Conservation (phyloP, 37 sponge, comb jelly and placozoan genomes). For the Dysidea cf. avara region DNA sequence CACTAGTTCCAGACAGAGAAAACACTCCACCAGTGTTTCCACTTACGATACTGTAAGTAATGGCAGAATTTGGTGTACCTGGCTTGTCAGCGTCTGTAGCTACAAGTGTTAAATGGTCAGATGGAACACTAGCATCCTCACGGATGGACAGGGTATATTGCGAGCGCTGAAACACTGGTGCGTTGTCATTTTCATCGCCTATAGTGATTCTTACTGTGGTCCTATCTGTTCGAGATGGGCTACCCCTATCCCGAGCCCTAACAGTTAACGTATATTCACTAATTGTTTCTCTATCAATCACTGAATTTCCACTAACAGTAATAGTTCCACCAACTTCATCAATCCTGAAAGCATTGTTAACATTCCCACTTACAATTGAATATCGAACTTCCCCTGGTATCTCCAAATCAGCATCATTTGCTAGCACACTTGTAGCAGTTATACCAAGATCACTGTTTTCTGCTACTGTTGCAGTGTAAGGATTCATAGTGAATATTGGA, state of each 20-base stretch:
- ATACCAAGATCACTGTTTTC: slow-evolving; percentile 33
- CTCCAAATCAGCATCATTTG: slow-evolving; percentile 57
- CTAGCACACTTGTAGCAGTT: slow-evolving; percentile 4
- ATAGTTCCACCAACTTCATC: slow-evolving; percentile 21
- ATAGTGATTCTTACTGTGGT: slow-evolving; percentile 6
- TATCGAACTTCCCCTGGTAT: slow-evolving; percentile 7
- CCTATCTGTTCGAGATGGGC: slow-evolving; percentile 1
- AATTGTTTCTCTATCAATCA: slow-evolving; percentile 52
- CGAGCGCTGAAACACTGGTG: too few relatives aligned
- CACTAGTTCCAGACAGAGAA: not conserved
- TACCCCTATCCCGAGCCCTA: slow-evolving; percentile 25
- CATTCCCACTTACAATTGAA: slow-evolving; percentile 21
- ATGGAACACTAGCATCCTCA: not conserved
- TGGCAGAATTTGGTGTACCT: not conserved
- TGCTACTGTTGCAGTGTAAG: slow-evolving; percentile 29
- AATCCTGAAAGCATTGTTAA: slow-evolving; percentile 18
- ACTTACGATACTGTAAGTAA: not conserved
- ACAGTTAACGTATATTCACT: slow-evolving; percentile 29
- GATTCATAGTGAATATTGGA: slow-evolving; percentile 45
- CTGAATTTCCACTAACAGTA: not conserved
- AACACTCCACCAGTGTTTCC: not conserved
- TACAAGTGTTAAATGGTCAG: not conserved
- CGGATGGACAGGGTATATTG: too few relatives aligned
- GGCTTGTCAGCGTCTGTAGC: slow-evolving; percentile 13
- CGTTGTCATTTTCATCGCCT: not conserved